Evolutionary conservation across 2,888 invertebrate species (phyloP).

Genomic region (Dysmachus trigonus): DNA sequence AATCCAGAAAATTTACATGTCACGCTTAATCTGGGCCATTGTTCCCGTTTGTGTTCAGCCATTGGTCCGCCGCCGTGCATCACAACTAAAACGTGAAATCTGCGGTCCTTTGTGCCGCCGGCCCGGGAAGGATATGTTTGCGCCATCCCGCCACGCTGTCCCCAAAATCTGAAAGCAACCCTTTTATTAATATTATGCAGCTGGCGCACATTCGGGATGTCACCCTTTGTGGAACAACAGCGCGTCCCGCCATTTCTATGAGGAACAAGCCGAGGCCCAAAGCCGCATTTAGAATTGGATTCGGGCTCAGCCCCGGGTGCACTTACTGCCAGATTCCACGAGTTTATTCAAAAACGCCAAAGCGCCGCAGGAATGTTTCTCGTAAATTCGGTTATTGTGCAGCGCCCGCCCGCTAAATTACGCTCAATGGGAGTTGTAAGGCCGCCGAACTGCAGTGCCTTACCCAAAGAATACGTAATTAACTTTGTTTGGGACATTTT

Average conservation of each 20-base stretch:
- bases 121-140: not conserved
- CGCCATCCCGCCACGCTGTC: not conserved
- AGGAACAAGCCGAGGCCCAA: slow-evolving; percentile 6
- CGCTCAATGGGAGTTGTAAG: not conserved
- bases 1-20: slow-evolving; percentile 49
- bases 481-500: not conserved
- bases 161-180: slow-evolving; percentile 38
- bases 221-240: slow-evolving; percentile 39
- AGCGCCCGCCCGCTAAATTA: not conserved
- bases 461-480: not conserved
- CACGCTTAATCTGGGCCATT: slow-evolving; percentile 50
- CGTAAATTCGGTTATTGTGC: slow-evolving; percentile 1
- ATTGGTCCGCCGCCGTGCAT: slow-evolving; percentile 36
- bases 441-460: not conserved
- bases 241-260: slow-evolving; percentile 8
- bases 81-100: slow-evolving; percentile 38
- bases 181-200: slow-evolving; percentile 41
- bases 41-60: slow-evolving; percentile 48
- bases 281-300: slow-evolving; percentile 33
- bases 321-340: slow-evolving; percentile 8
- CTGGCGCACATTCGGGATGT: slow-evolving; percentile 37
- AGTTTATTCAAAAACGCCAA: slow-evolving; percentile 21
- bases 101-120: slow-evolving; percentile 21
- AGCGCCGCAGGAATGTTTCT: not conserved
- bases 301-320: not conserved